Evolutionary conservation across 92 coral and sea anemone genomes (phyloP).

Genomic region (Heteractis magnifica): DNA sequence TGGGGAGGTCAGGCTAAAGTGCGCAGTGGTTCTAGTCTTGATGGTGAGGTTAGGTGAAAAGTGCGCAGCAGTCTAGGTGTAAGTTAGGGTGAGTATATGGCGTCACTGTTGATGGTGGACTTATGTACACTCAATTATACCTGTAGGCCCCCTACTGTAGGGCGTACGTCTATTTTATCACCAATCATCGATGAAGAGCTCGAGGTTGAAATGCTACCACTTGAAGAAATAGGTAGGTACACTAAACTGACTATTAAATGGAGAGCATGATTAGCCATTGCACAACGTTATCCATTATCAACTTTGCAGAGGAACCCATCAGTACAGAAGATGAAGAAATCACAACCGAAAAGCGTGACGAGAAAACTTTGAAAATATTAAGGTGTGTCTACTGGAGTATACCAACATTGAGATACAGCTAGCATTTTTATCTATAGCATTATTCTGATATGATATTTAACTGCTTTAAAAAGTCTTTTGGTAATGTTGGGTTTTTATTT

Average conservation of each 20-base stretch:
- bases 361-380: neutral
- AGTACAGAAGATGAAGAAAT: neutral
- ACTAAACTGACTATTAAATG: no score
- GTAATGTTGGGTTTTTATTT: neutral
- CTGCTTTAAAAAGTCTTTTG: no score
- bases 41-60: neutral
- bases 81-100: no score
- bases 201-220: constrained; percentile 21
- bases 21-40: neutral
- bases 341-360: neutral
- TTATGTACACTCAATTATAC: neutral
- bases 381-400: neutral
- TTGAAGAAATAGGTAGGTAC: constrained; percentile 33
- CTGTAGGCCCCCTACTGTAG: constrained; percentile 16
- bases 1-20: neutral
- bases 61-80: neutral
- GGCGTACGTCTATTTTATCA: constrained; percentile 18
- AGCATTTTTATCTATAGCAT: no score
- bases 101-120: neutral
- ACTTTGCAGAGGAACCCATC: neutral
- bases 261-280: no score
- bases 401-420: neutral
- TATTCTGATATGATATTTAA: no score
- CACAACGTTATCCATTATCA: neutral
- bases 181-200: constrained; percentile 42